Percentiles rank a stretch among this genome's conserved stretches.
Evolutionary conservation across 1,140 invertebrate genomes (phyloP).

Genomic region (Archivesica marissinica): DNA sequence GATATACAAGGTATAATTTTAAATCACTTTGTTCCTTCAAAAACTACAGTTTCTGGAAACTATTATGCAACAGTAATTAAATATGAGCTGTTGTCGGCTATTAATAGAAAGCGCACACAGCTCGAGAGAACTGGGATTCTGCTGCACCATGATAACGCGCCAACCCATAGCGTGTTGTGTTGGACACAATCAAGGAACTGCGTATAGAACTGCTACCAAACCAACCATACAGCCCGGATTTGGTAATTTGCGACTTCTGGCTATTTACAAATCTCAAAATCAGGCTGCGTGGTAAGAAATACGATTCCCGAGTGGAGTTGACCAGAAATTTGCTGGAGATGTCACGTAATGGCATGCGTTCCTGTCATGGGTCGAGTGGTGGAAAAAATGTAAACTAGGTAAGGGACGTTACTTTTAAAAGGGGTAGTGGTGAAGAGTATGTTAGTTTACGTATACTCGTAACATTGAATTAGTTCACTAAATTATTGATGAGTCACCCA

Average conservation of each 20-base stretch:
- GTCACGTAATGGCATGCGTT: neutral
- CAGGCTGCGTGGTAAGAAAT: neutral
- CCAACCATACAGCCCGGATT: neutral
- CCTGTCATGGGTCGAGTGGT: neutral
- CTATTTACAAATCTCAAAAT: constrained; percentile 20
- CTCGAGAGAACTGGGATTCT: too few relatives aligned
- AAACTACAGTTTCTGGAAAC: too few relatives aligned
- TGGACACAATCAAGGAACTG: constrained; percentile 10
- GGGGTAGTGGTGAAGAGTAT: neutral
- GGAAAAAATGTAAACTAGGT: neutral
- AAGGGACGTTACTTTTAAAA: constrained; percentile 2
- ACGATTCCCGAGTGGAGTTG: neutral
- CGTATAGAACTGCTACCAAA: neutral
- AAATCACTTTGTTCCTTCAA: too few relatives aligned
- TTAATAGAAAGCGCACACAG: too few relatives aligned
- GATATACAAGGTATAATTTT: too few relatives aligned
- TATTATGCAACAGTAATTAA: too few relatives aligned
- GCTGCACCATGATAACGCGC: neutral
- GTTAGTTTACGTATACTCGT: neutral
- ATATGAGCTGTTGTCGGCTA: too few relatives aligned
- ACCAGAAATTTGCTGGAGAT: neutral
- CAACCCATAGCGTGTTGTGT: neutral
- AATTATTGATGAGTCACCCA: neutral
- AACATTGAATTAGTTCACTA: neutral
- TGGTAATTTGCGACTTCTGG: constrained; percentile 5